These are phyloP conservation scores for Suricata suricatta DNA, from an alignment of 2,113 vertebrate species.

Conservation along the genomic window DNA sequence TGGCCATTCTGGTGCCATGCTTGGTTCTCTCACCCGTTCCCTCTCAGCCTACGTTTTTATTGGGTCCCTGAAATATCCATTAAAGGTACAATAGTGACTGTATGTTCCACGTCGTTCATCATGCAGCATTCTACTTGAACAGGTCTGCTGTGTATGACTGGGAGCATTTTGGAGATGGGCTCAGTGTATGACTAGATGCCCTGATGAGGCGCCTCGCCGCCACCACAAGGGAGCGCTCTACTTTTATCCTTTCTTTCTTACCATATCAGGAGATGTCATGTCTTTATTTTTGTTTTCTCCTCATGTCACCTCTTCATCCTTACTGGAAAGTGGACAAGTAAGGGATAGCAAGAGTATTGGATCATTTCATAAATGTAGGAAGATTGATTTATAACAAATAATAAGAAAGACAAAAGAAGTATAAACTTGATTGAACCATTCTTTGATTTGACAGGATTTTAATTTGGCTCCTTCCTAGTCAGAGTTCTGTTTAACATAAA, in stretches of 20 bases:
- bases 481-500: conserved; percentile 39
- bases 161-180: neutral
- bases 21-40: neutral
- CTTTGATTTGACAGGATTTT: neutral
- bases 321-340: conserved; percentile 15
- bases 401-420: neutral
- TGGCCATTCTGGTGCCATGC: neutral
- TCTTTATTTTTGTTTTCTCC: conserved; percentile 26
- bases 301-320: conserved; percentile 3
- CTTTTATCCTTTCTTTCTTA: neutral
- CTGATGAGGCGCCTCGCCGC: neutral
- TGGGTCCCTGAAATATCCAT: neutral
- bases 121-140: neutral
- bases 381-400: conserved; percentile 35
- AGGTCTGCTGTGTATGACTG: neutral
- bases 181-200: neutral
- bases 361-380: neutral
- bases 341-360: neutral
- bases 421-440: neutral
- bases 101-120: neutral
- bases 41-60: conserved; percentile 27
- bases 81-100: neutral
- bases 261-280: neutral
- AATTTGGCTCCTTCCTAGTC: neutral
- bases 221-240: neutral